Evolutionary conservation across 2,888 invertebrate species (phyloP), one percentile per base, ranked within the genome.

Genomic region (Oegoconia quadripuncta): DNA sequence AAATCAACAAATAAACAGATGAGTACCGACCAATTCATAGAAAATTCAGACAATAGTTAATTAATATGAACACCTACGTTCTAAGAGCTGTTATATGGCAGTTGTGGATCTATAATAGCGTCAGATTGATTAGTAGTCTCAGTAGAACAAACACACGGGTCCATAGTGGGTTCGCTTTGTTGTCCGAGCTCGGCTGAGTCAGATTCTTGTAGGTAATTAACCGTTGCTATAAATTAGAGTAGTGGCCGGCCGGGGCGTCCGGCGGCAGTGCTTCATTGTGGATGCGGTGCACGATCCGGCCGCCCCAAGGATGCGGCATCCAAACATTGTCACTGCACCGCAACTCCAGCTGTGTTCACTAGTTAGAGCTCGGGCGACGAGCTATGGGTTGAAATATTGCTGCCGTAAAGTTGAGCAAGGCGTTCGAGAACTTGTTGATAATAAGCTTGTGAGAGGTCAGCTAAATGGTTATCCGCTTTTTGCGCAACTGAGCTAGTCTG

Each of bases 191-290:
- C 46, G 50, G 55, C 68, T 71, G 68, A 74, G 59, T 75, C 68
- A 71, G 74, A 74, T 80, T 78, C 76, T 73, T 75, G 76, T 71
- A 67, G 67, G 76, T 79, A 81, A 80, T 81, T 79, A 80, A 75
- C 73, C 65, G 72, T 70, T 59, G 75, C 73, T 74, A 81, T 81
- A 81, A 79, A 81, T 82, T 78, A 78, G 71, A 64, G 65, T 57
- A 47, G 49, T 36, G 48, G 46, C 17, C 31, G 26, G 34, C 18
- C 17, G 31, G 49, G 41, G 41, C 31, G n/a, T 16, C 23, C 12
- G 34, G 44, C 52, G 43, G 50, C 50, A 46, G 48, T 12, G 53
- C 55, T 74, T 79, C 74, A 81, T 81, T 78, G 77, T 50, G 71
- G 69, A 79, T 75, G 74, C 73, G 57, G 60, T 60, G 67, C 67